phyloP scores from a whole-genome alignment of 2,888 invertebrate species.

The Celastrina argiolus region DNA sequence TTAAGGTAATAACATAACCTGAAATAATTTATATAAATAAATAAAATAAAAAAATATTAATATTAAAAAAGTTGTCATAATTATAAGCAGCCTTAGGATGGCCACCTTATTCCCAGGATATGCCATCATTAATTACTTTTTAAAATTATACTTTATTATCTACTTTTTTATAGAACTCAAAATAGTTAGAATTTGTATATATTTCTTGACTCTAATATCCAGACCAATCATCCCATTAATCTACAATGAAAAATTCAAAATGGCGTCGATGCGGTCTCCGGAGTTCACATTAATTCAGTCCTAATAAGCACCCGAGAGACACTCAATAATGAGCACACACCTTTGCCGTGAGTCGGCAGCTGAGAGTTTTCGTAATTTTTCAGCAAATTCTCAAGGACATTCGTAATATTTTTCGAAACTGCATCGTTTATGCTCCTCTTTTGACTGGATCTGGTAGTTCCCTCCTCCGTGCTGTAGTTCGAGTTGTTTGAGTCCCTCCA shows the following conservation, averaged over 20 bases:
- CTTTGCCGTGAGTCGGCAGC: conserved; percentile 92
- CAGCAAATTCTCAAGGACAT: conserved; percentile 89
- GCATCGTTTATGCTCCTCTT: conserved; percentile 81
- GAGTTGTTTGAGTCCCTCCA: conserved; percentile 43
- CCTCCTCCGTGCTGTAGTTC: conserved; percentile 52
- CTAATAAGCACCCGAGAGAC: conserved; percentile 3
- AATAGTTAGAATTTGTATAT: no score
- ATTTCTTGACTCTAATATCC: not conserved
- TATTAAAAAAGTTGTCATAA: no score
- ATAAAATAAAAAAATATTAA: no score
- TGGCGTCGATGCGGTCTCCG: not conserved
- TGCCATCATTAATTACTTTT: no score
- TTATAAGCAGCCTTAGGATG: no score
- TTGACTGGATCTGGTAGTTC: conserved; percentile 50
- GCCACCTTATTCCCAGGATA: no score
- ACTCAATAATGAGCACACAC: conserved; percentile 53
- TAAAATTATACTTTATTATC: no score
- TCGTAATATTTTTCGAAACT: conserved; percentile 90
- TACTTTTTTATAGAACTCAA: no score
- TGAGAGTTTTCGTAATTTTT: conserved; percentile 95
- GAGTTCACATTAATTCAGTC: conserved; percentile 1
- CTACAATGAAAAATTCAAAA: not conserved
- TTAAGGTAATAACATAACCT: no score
- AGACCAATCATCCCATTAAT: not conserved
- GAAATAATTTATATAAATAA: no score